Conservation (phyloP, 92 coral and sea anemone species). For the Blastomussa wellsi region DNA sequence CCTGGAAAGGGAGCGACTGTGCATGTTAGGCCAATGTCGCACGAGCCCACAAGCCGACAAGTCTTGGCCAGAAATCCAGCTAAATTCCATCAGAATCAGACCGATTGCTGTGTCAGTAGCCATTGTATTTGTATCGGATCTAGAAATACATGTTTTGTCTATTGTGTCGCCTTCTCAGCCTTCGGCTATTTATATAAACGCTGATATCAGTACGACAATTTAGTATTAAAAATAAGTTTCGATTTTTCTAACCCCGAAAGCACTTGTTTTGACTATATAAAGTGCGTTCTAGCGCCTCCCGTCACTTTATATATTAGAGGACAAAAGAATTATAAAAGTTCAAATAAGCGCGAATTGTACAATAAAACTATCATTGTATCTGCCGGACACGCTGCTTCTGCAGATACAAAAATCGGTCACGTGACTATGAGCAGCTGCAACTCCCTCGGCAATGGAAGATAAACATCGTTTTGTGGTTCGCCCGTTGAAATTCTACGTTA, state of each 20-base stretch:
- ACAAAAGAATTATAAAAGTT: not conserved
- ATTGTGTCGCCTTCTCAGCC: not conserved
- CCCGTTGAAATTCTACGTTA: not conserved
- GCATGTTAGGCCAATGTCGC: too few species aligned
- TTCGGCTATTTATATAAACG: not conserved
- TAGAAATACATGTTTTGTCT: not conserved
- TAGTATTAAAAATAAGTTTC: not conserved
- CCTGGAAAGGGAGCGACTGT: not conserved
- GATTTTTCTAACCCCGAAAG: not conserved
- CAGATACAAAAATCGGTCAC: constrained; percentile 24
- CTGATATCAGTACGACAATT: not conserved
- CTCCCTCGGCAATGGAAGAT: constrained; percentile 41
- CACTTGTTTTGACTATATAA: not conserved
- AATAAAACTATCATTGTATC: not conserved
- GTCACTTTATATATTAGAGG: not conserved
- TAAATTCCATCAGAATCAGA: not conserved
- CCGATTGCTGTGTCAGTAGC: not conserved
- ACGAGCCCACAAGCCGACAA: not conserved
- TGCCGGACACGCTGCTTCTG: not conserved
- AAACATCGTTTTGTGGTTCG: constrained; percentile 32
- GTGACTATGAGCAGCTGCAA: constrained; percentile 30
- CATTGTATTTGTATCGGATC: not conserved
- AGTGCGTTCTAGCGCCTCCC: not conserved
- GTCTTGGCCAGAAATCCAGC: not conserved
- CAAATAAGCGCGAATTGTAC: not conserved